A percentile compares a stretch with the other conserved stretches of the same genome.
These are phyloP conservation scores for Pithys albifrons DNA, from an alignment of 2,113 vertebrate species.

Conservation along the genomic window DNA sequence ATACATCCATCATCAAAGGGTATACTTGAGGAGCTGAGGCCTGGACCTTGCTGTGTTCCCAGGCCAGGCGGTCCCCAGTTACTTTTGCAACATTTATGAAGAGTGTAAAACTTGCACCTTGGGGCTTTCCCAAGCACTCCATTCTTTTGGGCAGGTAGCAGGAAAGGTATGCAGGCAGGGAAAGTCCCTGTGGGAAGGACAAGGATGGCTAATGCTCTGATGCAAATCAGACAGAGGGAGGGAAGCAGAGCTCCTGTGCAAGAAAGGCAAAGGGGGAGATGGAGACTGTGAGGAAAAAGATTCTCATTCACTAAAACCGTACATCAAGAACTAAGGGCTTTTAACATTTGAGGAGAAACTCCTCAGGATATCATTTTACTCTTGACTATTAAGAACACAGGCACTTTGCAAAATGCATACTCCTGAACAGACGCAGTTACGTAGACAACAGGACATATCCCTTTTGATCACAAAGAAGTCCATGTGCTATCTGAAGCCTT, in stretches of 20 bases:
- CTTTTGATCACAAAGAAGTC: background rate
- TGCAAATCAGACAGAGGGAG: background rate
- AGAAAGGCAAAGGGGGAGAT: background rate
- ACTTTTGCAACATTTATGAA: background rate
- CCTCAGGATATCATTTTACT: background rate
- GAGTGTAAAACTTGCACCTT: fast-evolving
- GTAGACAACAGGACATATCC: background rate
- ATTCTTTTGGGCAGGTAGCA: background rate
- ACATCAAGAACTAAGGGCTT: background rate
- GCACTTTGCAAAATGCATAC: background rate
- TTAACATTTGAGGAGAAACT: background rate
- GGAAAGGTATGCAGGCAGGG: background rate
- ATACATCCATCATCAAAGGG: background rate
- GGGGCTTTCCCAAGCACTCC: background rate
- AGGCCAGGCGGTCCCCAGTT: background rate
- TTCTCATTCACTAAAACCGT: background rate
- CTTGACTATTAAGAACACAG: background rate
- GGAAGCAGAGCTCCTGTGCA: background rate
- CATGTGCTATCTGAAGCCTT: background rate
- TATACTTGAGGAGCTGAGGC: background rate
- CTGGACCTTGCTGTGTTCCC: background rate
- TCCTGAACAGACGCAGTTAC: background rate
- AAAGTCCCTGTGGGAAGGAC: background rate
- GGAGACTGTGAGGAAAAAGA: background rate
- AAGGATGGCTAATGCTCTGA: background rate